phyloP scores from a whole-genome alignment of 2,797 vertebrate genomes.

The Sciurus carolinensis region DNA sequence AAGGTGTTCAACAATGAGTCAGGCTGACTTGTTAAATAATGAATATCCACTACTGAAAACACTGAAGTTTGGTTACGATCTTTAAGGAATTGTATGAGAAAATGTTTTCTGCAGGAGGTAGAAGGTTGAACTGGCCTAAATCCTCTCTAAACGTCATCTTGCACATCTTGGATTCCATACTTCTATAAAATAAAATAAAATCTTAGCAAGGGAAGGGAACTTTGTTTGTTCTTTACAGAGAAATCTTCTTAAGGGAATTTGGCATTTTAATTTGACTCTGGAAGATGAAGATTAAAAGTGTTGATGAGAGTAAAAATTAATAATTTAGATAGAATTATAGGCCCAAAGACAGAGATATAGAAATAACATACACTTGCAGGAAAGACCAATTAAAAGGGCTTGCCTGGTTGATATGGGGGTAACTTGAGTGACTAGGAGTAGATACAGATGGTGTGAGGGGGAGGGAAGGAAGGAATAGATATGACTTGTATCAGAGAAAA shows the following conservation, averaged over 20 bases:
- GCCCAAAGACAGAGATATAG: neutral
- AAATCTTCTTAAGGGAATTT: constrained; percentile 4
- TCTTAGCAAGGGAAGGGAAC: neutral
- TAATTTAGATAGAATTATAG: neutral
- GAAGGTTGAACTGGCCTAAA: neutral
- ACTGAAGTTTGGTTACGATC: neutral
- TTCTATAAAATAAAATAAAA: neutral
- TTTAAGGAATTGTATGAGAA: neutral
- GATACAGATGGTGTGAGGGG: rapidly evolving
- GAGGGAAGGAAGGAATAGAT: neutral
- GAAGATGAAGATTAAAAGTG: constrained; percentile 12
- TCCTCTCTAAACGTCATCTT: neutral
- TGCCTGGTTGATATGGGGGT: neutral
- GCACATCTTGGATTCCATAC: neutral
- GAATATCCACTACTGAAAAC: neutral
- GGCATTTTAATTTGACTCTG: neutral
- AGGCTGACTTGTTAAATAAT: constrained; percentile 12
- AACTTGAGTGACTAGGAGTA: neutral
- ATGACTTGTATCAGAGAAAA: neutral
- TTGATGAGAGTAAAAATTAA: neutral
- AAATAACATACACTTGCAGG: neutral
- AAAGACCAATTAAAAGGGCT: neutral
- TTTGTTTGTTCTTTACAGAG: neutral
- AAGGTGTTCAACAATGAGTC: constrained; percentile 15
- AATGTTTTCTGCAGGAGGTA: neutral